phyloP scores from a whole-genome alignment of 2,797 vertebrate species.

The Sebastes ruberrimus region DNA sequence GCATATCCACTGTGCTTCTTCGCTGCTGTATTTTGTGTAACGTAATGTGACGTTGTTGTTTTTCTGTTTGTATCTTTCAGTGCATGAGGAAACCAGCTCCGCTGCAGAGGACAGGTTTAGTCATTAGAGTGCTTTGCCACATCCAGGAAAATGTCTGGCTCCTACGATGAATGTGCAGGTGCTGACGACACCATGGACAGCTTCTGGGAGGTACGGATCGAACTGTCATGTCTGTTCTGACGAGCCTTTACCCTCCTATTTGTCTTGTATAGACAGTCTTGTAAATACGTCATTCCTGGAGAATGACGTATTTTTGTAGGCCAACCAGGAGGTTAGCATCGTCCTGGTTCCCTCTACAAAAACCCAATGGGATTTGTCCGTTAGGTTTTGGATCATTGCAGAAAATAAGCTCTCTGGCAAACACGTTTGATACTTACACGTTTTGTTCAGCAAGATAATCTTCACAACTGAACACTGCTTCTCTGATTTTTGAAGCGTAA shows the following conservation, averaged over 20 bases:
- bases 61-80: slow-evolving; percentile 73
- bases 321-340: too few relatives aligned
- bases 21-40: not conserved
- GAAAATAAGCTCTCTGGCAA: too few relatives aligned
- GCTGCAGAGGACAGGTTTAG: slow-evolving; percentile 79
- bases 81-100: slow-evolving; percentile 84
- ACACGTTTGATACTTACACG: too few relatives aligned
- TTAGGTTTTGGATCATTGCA: too few relatives aligned
- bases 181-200: slow-evolving; percentile 95
- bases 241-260: not conserved
- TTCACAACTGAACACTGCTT: too few relatives aligned
- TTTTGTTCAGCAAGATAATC: too few relatives aligned
- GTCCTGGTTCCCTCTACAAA: too few relatives aligned
- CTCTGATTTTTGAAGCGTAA: too few relatives aligned
- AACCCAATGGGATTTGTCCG: too few relatives aligned
- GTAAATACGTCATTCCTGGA: too few relatives aligned
- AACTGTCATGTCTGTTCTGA: not conserved
- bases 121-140: slow-evolving; percentile 73
- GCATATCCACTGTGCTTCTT: not conserved
- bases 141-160: slow-evolving; percentile 91
- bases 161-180: slow-evolving; percentile 91
- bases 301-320: too few relatives aligned
- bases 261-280: not conserved
- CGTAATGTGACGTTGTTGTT: slow-evolving; percentile 5
- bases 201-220: slow-evolving; percentile 95